Percentiles rank a stretch among this genome's conserved stretches.
Conservation (phyloP, 2,888 invertebrate genomes). For the Andrena flavipes region DNA sequence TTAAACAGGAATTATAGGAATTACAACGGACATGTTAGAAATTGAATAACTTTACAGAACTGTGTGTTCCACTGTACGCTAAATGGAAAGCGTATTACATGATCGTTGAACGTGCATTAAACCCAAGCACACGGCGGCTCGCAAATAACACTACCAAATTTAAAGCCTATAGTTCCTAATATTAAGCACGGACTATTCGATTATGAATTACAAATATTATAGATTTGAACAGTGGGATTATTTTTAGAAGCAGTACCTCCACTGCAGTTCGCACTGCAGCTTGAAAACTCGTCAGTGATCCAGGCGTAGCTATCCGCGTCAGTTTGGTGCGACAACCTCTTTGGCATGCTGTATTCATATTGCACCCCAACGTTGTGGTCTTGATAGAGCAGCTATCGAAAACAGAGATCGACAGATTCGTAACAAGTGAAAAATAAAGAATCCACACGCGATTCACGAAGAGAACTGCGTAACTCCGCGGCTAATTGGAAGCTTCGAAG, state of each 20-base stretch:
- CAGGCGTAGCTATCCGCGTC: conserved; percentile 93
- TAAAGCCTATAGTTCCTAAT: conserved; percentile 16
- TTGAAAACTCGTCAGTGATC: conserved; percentile 91
- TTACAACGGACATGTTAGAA: no score
- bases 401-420: neutral
- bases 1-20: no score
- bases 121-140: neutral
- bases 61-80: no score
- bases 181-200: neutral
- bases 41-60: neutral
- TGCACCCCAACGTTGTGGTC: conserved; percentile 93
- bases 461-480: no score
- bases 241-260: conserved; percentile 88
- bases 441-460: no score
- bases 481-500: no score
- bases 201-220: conserved; percentile 24
- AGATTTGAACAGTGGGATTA: conserved; percentile 12
- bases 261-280: conserved; percentile 95
- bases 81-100: conserved; percentile 14
- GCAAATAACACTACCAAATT: conserved; percentile 42
- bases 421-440: neutral
- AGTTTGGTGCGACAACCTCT: conserved; percentile 88
- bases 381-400: conserved; percentile 90
- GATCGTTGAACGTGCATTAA: conserved; percentile 30
- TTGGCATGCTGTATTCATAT: conserved; percentile 96